Evolutionary conservation across 2,888 invertebrate genomes (phyloP).

Genomic region (Syrphus vitripennis): DNA sequence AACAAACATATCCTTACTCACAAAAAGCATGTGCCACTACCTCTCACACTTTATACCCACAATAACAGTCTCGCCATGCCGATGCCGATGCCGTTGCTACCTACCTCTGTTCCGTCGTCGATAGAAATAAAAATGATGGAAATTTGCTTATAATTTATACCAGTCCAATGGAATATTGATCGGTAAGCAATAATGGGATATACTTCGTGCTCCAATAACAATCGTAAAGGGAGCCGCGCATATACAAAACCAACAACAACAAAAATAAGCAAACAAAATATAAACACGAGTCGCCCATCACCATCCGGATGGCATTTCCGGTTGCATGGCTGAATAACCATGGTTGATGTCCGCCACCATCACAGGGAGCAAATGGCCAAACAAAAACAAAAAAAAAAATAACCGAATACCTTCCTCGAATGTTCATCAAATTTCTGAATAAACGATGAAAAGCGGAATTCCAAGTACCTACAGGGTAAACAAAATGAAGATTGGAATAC

Average conservation of each 20-base stretch:
- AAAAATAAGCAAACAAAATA: neutral
- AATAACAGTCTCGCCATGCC: neutral
- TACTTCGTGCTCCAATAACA: conserved; percentile 10
- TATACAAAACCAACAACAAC: neutral
- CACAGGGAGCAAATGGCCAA: neutral
- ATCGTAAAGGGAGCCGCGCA: neutral
- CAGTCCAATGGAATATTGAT: conserved; percentile 31
- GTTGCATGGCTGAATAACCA: conserved; percentile 2
- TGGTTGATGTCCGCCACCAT: conserved; percentile 4
- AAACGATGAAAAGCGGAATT: conserved; percentile 28
- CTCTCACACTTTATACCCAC: neutral
- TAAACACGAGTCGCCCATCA: neutral
- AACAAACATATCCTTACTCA: neutral
- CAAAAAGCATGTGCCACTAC: neutral
- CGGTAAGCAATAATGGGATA: conserved; percentile 13
- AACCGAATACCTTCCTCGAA: neutral
- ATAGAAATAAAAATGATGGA: conserved; percentile 27
- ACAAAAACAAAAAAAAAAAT: neutral
- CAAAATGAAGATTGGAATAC: conserved; percentile 34
- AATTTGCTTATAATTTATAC: conserved; percentile 30
- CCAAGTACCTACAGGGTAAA: conserved; percentile 32
- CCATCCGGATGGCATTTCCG: conserved; percentile 9
- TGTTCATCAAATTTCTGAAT: conserved; percentile 25
- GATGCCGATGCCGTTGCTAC: neutral
- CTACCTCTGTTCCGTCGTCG: conserved; percentile 1